Conservation (phyloP, 2,888 invertebrate genomes). For the Gnatocerus cornutus region DNA sequence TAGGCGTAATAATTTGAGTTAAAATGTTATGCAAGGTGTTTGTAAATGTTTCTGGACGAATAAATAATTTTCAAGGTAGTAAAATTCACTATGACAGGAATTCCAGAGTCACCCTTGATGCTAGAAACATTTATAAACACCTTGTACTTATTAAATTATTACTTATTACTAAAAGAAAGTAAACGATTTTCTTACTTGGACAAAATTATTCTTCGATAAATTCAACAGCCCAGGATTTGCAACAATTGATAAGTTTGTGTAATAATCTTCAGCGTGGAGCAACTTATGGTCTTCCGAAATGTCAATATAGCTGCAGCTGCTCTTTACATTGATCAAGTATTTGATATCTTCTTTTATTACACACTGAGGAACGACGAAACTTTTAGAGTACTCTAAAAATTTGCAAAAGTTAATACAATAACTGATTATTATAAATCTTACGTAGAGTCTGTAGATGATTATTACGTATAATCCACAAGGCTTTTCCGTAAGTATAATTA, state of each 20-base stretch:
- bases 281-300: slow-evolving; percentile 63
- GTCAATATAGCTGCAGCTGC: slow-evolving; percentile 67
- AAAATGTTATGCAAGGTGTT: too few relatives aligned
- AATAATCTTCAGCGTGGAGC: slow-evolving; percentile 66
- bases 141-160: too few relatives aligned
- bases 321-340: slow-evolving; percentile 70
- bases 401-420: neutral
- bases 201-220: slow-evolving; percentile 56
- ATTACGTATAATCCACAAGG: slow-evolving; percentile 58
- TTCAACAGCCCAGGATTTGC: slow-evolving; percentile 61
- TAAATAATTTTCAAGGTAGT: too few relatives aligned
- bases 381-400: slow-evolving; percentile 65
- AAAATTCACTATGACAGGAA: too few relatives aligned
- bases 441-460: slow-evolving; percentile 56
- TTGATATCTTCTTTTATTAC: slow-evolving; percentile 66
- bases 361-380: slow-evolving; percentile 65
- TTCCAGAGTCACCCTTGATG: too few relatives aligned
- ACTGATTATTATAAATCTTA: too few relatives aligned
- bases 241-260: slow-evolving; percentile 62
- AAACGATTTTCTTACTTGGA: slow-evolving; percentile 62
- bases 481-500: slow-evolving; percentile 54
- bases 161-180: too few relatives aligned
- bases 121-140: too few relatives aligned
- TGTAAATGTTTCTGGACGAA: too few relatives aligned
- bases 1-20: too few relatives aligned